Percentiles rank a stretch among this genome's conserved stretches.
phyloP scores from a whole-genome alignment of 2,113 vertebrate species.

The Antechinus stuartii region DNA sequence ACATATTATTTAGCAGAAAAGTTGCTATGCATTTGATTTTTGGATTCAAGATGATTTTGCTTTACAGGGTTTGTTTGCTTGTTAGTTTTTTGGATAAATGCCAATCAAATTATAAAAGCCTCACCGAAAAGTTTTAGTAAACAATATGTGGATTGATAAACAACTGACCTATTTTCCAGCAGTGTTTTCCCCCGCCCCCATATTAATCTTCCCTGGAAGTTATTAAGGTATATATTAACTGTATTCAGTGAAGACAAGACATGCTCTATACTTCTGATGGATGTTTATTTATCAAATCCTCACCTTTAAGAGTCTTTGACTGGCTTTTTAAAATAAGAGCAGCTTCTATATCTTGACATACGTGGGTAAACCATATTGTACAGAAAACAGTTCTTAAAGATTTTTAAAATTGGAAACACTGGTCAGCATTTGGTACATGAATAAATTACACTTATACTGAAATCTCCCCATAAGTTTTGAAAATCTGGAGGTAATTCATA shows the following conservation, averaged over 20 bases:
- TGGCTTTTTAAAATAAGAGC: conserved; percentile 75
- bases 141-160: conserved; percentile 56
- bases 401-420: conserved; percentile 74
- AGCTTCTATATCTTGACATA: conserved; percentile 53
- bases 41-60: neutral
- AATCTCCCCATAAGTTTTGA: conserved; percentile 63
- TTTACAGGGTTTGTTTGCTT: neutral
- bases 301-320: conserved; percentile 59
- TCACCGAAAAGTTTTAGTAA: conserved; percentile 40
- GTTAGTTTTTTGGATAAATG: neutral
- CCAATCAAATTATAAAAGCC: conserved; percentile 13
- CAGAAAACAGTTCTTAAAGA: conserved; percentile 69
- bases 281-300: conserved; percentile 84
- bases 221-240: conserved; percentile 37
- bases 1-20: neutral
- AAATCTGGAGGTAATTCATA: conserved; percentile 77
- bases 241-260: conserved; percentile 62
- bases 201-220: conserved; percentile 42
- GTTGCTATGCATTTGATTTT: neutral
- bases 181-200: conserved; percentile 42
- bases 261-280: conserved; percentile 67
- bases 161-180: conserved; percentile 37
- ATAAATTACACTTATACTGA: conserved; percentile 67
- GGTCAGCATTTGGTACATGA: conserved; percentile 72
- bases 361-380: conserved; percentile 68